Evolutionary conservation across 2,797 vertebrate species (phyloP), one percentile per base, ranked within the genome.

Genomic region (Ctenochaetus hawaiiensis): DNA sequence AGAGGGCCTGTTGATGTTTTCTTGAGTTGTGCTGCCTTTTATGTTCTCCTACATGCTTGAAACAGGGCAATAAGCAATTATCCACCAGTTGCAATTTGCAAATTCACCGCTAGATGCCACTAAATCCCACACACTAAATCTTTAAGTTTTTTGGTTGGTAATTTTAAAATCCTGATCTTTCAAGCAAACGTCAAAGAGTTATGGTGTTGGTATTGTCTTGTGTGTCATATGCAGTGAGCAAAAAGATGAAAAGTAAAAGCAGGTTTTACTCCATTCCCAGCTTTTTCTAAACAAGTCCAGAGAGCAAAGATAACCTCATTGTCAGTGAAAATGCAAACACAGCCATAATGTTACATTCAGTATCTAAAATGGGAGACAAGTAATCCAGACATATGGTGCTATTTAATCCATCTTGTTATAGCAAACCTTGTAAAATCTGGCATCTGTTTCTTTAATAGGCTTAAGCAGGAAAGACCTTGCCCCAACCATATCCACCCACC

Each of bases 371-470:
- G 10, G 59, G 48, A 70, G 26, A 67, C 74, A 80, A 80, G 72
- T 72, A 82, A 91, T 80, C 39, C 67, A 77, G 74, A 90, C 85
- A 87, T 77, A 81, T 73, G 65, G 75, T 41, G 30, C 78, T 11
- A 80, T 79, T 87, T 90, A 88, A 86, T 86, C 78, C 53, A 72
- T 82, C 76, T 79, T 84, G 71, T 90, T 81, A 71, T 43, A 83
- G 84, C 66, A 80, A 85, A 83, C 80, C 87, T 82, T 82, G 66
- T 86, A 84, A 85, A 92, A 88, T 78, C 78, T 75, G 75, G 75
- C 85, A 87, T 86, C 73, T 81, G 80, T 90, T 90, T 88, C 77
- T 76, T 89, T 90, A 91, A 92, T 81, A 80, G 82, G 86, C 83
- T 90, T 84, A 90, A 90, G 72, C 70, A 85, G 83, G 61, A 90